Conservation (phyloP, 1,140 invertebrate genomes). For the Riptortus pedestris region DNA sequence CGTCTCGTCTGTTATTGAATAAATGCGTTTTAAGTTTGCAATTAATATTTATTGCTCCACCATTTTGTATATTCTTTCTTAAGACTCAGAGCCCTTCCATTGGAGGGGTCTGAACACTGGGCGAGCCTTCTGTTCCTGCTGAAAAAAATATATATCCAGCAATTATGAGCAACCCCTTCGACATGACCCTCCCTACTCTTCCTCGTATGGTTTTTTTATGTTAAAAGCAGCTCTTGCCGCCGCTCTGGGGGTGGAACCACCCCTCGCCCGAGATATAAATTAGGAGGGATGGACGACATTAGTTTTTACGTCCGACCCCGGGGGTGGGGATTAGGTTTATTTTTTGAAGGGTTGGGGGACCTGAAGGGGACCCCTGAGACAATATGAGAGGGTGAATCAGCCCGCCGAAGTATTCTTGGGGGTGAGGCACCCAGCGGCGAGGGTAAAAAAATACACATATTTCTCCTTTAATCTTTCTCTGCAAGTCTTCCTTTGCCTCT, state of each 20-base stretch:
- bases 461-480: background rate
- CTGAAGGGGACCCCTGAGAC: constrained; percentile 2
- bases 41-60: too few relatives aligned
- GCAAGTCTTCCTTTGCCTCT: background rate
- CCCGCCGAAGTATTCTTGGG: background rate
- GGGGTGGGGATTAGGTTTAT: constrained; percentile 18
- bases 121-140: too few relatives aligned
- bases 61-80: too few relatives aligned
- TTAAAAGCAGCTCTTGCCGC: constrained; percentile 1
- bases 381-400: constrained; percentile 6
- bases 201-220: constrained; percentile 10
- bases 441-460: background rate
- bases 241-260: too few relatives aligned
- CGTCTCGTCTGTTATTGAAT: too few relatives aligned
- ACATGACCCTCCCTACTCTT: too few relatives aligned
- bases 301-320: constrained; percentile 8
- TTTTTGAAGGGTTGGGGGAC: constrained; percentile 2
- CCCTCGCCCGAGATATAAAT: background rate
- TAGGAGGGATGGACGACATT: constrained; percentile 1
- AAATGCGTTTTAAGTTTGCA: too few relatives aligned
- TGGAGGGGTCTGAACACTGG: too few relatives aligned
- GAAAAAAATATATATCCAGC: too few relatives aligned
- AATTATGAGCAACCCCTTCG: too few relatives aligned
- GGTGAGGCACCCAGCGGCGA: background rate
- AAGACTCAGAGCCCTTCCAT: too few relatives aligned